Evolutionary conservation across 2,888 invertebrate species (phyloP), one percentile per base, ranked within the genome.

Genomic region (Drosophila borealis): DNA sequence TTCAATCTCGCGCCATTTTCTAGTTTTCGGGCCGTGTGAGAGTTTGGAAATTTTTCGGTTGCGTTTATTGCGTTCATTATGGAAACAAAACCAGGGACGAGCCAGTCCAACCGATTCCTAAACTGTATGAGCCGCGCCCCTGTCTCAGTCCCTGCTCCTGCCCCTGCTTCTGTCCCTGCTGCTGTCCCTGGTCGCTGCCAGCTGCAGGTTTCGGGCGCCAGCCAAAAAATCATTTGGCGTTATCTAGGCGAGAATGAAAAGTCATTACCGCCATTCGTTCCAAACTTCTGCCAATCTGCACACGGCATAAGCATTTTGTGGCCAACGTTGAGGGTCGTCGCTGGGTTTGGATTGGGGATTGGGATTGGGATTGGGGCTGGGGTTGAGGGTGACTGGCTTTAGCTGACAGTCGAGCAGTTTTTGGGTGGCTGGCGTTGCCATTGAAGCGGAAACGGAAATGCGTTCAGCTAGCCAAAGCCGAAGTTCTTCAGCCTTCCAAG

Each of bases 191-290:
- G 29, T 29, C 9, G 34, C 61, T 68, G 66, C 60, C 50, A 69
- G 53, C 45, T 65, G 66, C 64, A 64, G 64, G 64, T 65, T 25
- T 53, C 37, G 25, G 61, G 48, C 8, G 66, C 57, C 51, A 63
- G 64, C 61, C 64, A 49, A 55, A 66, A 75, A 80, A 71, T 69
- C 46, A 61, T 71, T 67, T 82, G 77, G 80, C 80, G 80, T 83
- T 89, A 83, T 90, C 83, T 89, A 70, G 80, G 80, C 79, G 79
- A 83, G 81, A 89, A 89, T 85, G 88, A 86, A 90, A 90, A 90
- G 90, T 89, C 89, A 90, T 90, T 89, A 88, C 88, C 78, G 81
- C 81, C 85, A 86, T 90, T 90, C 89, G 87, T 89, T 82, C 77
- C 88, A 63, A 74, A 59, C 60, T 70, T 68, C 70, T 69, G 78